Conservation (phyloP, 2,888 invertebrate species). For the Notocelia uddmanniana region DNA sequence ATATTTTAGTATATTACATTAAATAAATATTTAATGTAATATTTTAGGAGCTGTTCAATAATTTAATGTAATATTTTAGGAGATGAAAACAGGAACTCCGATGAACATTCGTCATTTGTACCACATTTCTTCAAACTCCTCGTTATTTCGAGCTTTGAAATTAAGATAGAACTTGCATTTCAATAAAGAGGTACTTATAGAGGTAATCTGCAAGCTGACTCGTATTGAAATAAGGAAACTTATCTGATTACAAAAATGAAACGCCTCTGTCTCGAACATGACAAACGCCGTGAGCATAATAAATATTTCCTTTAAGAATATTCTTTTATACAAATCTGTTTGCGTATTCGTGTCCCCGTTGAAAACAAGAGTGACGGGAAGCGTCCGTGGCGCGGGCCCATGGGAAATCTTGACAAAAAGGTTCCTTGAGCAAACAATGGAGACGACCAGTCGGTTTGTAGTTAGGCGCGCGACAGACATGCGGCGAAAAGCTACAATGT, state of each 20-base stretch:
- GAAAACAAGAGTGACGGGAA: constrained; percentile 71
- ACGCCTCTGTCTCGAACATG: constrained; percentile 15
- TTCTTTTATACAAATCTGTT: constrained; percentile 69
- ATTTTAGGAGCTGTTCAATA: too few relatives aligned
- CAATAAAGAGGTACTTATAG: constrained; percentile 1
- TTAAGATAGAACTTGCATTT: not conserved
- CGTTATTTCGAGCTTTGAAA: too few relatives aligned
- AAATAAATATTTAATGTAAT: too few relatives aligned
- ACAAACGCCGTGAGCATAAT: constrained; percentile 37
- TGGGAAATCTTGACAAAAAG: constrained; percentile 82
- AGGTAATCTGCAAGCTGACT: not conserved
- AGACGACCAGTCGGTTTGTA: constrained; percentile 52
- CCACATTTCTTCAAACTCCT: too few relatives aligned
- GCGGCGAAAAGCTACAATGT: not conserved
- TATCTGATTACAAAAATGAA: constrained; percentile 6
- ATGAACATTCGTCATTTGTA: too few relatives aligned
- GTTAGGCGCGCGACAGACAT: constrained; percentile 36
- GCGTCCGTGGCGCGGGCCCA: constrained; percentile 62
- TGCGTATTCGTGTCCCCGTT: constrained; percentile 66
- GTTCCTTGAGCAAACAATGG: constrained; percentile 74
- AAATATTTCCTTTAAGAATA: constrained; percentile 45
- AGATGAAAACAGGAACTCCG: too few relatives aligned
- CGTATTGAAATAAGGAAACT: not conserved
- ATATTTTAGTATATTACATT: too few relatives aligned
- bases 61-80: too few relatives aligned